Evolutionary conservation across 2,113 vertebrate genomes (phyloP).

Genomic region (Puffinus mauretanicus): DNA sequence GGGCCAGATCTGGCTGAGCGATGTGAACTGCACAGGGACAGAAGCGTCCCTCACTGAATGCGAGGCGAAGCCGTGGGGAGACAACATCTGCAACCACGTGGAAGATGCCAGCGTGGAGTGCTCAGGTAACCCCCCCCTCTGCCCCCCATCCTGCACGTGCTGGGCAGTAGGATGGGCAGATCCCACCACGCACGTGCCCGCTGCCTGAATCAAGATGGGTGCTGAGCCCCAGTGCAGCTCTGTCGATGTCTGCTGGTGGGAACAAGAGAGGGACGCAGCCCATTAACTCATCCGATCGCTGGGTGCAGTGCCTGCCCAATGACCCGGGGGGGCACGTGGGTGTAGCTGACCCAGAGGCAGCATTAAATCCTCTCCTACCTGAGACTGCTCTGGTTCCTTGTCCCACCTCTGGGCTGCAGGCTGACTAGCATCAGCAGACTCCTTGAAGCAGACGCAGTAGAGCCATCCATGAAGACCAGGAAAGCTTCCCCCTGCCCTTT

Average conservation of each 20-base stretch:
- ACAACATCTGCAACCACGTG: conserved; percentile 41
- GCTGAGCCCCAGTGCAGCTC: not conserved
- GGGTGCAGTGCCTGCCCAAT: not conserved
- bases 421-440: not conserved
- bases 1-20: too few relatives aligned
- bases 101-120: conserved; percentile 48
- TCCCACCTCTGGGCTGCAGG: not conserved
- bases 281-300: not conserved
- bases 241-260: not conserved
- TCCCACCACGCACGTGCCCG: not conserved
- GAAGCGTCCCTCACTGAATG: too few relatives aligned
- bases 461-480: not conserved
- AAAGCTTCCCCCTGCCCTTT: not conserved
- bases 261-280: not conserved
- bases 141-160: rapidly evolving
- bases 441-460: not conserved
- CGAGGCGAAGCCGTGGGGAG: not conserved
- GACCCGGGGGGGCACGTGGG: too few relatives aligned
- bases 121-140: not conserved
- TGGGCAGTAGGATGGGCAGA: not conserved
- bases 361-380: not conserved
- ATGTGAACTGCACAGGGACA: too few relatives aligned
- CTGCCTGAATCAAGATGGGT: not conserved
- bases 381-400: not conserved
- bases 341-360: not conserved